Conservation (phyloP, 2,888 invertebrate genomes). For the Drosophila rubida region DNA sequence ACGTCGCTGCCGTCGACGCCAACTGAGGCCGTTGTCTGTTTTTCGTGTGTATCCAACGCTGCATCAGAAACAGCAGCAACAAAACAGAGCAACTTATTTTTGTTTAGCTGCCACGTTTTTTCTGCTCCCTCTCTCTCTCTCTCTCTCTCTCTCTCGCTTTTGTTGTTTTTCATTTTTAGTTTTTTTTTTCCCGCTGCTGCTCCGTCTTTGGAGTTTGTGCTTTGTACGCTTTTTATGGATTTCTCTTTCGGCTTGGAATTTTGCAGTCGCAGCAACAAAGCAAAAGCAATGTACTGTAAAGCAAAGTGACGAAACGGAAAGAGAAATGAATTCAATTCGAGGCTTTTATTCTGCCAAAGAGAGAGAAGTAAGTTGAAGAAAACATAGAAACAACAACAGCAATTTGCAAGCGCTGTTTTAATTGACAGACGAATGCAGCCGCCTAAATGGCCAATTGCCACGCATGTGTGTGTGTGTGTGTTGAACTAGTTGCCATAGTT, state of each 20-base stretch:
- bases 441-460: constrained; percentile 43
- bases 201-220: constrained; percentile 40
- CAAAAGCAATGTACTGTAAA: constrained; percentile 14
- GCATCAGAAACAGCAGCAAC: constrained; percentile 38
- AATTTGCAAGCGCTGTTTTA: constrained; percentile 39
- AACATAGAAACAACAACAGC: constrained; percentile 27
- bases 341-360: constrained; percentile 10
- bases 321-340: constrained; percentile 59
- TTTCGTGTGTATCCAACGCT: constrained; percentile 66
- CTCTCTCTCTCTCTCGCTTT: constrained; percentile 25
- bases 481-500: constrained; percentile 60
- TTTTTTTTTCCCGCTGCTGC: constrained; percentile 29
- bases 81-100: constrained; percentile 66
- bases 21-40: constrained; percentile 65
- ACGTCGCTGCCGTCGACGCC: constrained; percentile 32
- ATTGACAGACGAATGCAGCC: constrained; percentile 51
- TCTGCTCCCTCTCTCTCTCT: constrained; percentile 19
- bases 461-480: constrained; percentile 27
- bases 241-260: constrained; percentile 64
- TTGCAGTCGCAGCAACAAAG: constrained; percentile 49
- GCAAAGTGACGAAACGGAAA: constrained; percentile 51
- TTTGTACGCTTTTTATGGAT: constrained; percentile 47
- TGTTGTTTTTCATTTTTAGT: constrained; percentile 45
- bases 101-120: constrained; percentile 72
- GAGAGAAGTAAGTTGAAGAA: background rate